Conservation (phyloP, 1,140 invertebrate genomes). For the Apocrypta bakeri region DNA sequence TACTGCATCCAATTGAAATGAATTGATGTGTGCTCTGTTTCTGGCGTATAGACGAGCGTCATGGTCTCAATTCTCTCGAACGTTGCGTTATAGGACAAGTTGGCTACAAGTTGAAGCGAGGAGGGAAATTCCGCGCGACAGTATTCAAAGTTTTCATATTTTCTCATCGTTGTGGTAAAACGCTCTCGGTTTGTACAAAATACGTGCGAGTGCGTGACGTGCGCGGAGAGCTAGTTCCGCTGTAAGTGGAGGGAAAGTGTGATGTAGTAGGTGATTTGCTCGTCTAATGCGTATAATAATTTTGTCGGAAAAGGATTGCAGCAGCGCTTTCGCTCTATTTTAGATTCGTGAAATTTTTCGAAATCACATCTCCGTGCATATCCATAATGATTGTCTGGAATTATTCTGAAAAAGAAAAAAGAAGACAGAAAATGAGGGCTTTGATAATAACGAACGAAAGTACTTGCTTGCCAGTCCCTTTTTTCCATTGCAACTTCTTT, state of each 20-base stretch:
- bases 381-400: not conserved
- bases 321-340: not conserved
- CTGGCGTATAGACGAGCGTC: not conserved
- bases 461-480: too few relatives aligned
- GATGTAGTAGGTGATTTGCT: not conserved
- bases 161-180: too few relatives aligned
- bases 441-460: too few relatives aligned
- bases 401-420: not conserved
- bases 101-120: not conserved
- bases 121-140: not conserved
- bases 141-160: too few relatives aligned
- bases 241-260: slow-evolving; percentile 1
- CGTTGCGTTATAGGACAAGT: too few relatives aligned
- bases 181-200: too few relatives aligned
- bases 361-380: not conserved
- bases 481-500: too few relatives aligned
- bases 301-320: not conserved
- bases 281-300: not conserved
- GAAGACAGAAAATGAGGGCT: too few relatives aligned
- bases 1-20: slow-evolving; percentile 27
- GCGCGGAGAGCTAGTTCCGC: too few relatives aligned
- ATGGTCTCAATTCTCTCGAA: slow-evolving; percentile 9
- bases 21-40: slow-evolving; percentile 33
- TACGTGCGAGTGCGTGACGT: too few relatives aligned
- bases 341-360: not conserved